Percentiles rank a stretch among this genome's conserved stretches.
phyloP scores from a whole-genome alignment of 2,888 invertebrate species.

The Tiphia femorata region DNA sequence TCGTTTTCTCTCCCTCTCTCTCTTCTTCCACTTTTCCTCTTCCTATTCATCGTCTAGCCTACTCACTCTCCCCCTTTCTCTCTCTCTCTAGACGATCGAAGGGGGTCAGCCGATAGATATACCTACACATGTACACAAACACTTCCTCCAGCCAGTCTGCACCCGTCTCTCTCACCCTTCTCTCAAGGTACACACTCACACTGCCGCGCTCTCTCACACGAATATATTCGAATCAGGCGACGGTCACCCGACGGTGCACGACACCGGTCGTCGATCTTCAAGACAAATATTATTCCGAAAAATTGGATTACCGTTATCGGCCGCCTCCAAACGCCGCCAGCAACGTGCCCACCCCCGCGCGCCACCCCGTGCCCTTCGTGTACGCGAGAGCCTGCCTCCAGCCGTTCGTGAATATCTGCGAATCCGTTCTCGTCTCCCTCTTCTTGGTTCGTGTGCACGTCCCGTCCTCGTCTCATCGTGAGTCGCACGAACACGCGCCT shows the following conservation, averaged over 20 bases:
- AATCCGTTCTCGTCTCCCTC: too few relatives aligned
- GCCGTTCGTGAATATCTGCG: too few relatives aligned
- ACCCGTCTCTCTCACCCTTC: background rate
- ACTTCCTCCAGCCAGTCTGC: too few relatives aligned
- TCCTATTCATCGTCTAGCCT: background rate
- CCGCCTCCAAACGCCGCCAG: conserved; percentile 48
- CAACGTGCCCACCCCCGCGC: too few relatives aligned
- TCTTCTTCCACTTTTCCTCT: background rate
- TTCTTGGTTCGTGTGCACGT: too few relatives aligned
- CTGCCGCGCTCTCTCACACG: background rate
- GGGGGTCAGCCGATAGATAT: conserved; percentile 29
- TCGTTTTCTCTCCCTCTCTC: conserved; percentile 21
- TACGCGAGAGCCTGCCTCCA: too few relatives aligned
- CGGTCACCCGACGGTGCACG: conserved; percentile 24
- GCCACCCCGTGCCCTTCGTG: conserved; percentile 1
- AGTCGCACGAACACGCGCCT: too few relatives aligned
- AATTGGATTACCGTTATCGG: conserved; percentile 68
- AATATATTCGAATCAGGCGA: conserved; percentile 8
- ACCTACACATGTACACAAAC: conserved; percentile 1
- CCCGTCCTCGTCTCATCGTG: too few relatives aligned
- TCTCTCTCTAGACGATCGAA: conserved; percentile 2
- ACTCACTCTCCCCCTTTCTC: background rate
- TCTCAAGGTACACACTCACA: background rate
- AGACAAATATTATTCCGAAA: conserved; percentile 68
- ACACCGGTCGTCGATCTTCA: conserved; percentile 59